A percentile compares a stretch with the other conserved stretches of the same genome.
Conservation (phyloP, 1,140 invertebrate genomes). For the Agraylea sexmaculata region DNA sequence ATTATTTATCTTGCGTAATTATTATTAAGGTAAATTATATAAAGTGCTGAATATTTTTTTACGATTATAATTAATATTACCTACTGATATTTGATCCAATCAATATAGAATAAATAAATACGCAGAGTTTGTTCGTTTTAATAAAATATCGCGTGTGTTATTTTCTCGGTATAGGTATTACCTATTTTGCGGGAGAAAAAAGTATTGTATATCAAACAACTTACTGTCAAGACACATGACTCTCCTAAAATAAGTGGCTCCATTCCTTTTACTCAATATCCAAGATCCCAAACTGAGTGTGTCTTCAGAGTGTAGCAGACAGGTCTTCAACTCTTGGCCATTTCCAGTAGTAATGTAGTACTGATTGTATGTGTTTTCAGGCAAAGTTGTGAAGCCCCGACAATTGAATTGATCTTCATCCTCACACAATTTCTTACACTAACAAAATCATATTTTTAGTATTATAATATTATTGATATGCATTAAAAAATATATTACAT, state of each 20-base stretch:
- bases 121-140: too few species aligned
- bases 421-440: conserved; percentile 36
- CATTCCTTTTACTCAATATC: conserved; percentile 27
- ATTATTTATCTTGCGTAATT: too few species aligned
- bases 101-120: too few species aligned
- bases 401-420: conserved; percentile 31
- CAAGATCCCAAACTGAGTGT: conserved; percentile 34
- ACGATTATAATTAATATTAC: too few species aligned
- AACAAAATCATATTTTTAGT: conserved; percentile 8
- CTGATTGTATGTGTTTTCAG: conserved; percentile 8
- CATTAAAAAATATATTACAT: conserved; percentile 24
- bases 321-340: conserved; percentile 16
- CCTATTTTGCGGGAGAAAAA: too few species aligned
- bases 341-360: not conserved
- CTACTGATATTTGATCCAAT: too few species aligned
- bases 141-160: too few species aligned
- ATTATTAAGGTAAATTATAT: too few species aligned
- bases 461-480: not conserved
- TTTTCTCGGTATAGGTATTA: too few species aligned
- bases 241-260: conserved; percentile 33
- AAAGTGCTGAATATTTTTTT: too few species aligned
- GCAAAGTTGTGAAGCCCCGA: conserved; percentile 29
- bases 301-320: conserved; percentile 37
- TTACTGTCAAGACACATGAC: conserved; percentile 39
- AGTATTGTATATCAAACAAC: too few species aligned